Conservation (phyloP, 1,140 invertebrate species). For the Battus philenor region DNA sequence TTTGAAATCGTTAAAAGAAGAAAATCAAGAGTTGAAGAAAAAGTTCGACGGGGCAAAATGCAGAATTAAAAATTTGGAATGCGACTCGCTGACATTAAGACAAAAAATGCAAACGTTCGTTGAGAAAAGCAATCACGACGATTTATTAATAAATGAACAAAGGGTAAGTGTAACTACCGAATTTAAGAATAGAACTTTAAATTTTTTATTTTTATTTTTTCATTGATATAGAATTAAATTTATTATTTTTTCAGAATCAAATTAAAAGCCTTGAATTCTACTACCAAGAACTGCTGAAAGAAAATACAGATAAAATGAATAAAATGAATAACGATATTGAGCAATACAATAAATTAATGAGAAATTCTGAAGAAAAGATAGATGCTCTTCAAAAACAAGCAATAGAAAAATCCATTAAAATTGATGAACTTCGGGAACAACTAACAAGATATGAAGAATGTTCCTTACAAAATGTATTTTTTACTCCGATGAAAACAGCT, state of each 20-base stretch:
- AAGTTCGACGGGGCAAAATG: conserved; percentile 77
- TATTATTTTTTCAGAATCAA: conserved; percentile 50
- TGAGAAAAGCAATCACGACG: conserved; percentile 77
- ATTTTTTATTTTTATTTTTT: conserved; percentile 23
- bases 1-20: conserved; percentile 59
- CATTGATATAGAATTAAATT: conserved; percentile 3
- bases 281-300: conserved; percentile 65
- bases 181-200: neutral
- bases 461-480: conserved; percentile 65
- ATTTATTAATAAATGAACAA: conserved; percentile 75
- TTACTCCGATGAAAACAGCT: conserved; percentile 66
- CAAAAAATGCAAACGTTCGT: conserved; percentile 72
- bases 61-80: conserved; percentile 77
- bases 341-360: conserved; percentile 53
- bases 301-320: conserved; percentile 60
- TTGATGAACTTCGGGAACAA: conserved; percentile 60
- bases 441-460: conserved; percentile 61
- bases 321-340: conserved; percentile 53
- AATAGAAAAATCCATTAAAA: conserved; percentile 57
- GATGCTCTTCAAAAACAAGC: conserved; percentile 56
- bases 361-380: conserved; percentile 62
- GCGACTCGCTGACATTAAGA: conserved; percentile 66
- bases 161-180: conserved; percentile 47
- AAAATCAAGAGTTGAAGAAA: conserved; percentile 74
- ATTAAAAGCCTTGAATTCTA: conserved; percentile 58